Percentiles rank a stretch among this genome's conserved stretches.
These are phyloP conservation scores for Xylocopa sonorina DNA, from an alignment of 1,140 invertebrate genomes.

Conservation along the genomic window DNA sequence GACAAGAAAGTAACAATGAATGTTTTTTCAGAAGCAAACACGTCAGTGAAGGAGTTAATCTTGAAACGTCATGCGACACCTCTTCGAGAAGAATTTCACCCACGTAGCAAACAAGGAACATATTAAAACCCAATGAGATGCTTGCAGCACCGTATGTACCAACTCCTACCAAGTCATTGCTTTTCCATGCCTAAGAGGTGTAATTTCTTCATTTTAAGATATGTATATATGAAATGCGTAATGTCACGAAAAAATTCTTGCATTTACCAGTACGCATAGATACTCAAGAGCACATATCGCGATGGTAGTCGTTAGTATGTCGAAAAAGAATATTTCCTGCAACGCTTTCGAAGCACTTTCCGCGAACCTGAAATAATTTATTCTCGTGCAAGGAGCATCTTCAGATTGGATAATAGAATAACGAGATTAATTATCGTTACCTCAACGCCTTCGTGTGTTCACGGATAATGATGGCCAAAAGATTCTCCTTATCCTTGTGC, in stretches of 20 bases:
- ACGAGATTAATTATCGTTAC: neutral
- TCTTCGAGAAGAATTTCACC: slow-evolving; percentile 66
- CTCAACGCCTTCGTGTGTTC: neutral
- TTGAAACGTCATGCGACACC: slow-evolving; percentile 40
- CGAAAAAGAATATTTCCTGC: slow-evolving; percentile 44
- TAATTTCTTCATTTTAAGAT: neutral
- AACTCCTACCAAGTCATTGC: neutral
- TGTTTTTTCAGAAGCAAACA: too few species aligned
- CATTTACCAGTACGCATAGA: slow-evolving; percentile 53
- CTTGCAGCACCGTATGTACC: too few species aligned
- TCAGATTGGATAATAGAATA: too few species aligned
- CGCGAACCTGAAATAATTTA: slow-evolving; percentile 45
- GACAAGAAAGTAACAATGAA: too few species aligned
- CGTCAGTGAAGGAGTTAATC: too few species aligned
- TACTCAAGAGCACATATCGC: slow-evolving; percentile 60
- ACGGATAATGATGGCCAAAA: neutral
- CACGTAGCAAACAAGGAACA: slow-evolving; percentile 70
- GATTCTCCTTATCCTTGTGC: neutral
- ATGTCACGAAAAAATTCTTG: neutral
- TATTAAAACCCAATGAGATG: slow-evolving; percentile 68
- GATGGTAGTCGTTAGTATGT: slow-evolving; percentile 36
- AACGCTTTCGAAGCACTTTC: slow-evolving; percentile 21
- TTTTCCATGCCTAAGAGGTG: slow-evolving; percentile 65
- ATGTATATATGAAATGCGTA: too few species aligned
- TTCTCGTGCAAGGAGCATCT: too few species aligned